These are phyloP conservation scores for Nebria brevicollis DNA, from an alignment of 2,888 invertebrate genomes.

Conservation along the genomic window DNA sequence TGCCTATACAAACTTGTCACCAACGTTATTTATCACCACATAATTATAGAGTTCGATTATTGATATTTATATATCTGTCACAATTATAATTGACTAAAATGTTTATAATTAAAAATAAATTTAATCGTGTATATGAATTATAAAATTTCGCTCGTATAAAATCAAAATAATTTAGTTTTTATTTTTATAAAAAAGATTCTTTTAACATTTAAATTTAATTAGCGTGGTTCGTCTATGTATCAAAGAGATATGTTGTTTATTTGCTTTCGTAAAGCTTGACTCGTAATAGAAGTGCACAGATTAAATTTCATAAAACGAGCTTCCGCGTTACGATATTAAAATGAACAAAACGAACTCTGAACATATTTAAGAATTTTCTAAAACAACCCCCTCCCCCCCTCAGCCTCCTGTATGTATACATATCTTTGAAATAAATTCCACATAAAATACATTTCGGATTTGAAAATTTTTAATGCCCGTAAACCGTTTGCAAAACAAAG, in stretches of 20 bases:
- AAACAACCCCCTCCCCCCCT: too few relatives aligned
- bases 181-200: not conserved
- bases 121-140: not conserved
- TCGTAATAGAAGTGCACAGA: not conserved
- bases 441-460: not conserved
- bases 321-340: not conserved
- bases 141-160: not conserved
- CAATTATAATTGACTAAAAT: not conserved
- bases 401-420: too few relatives aligned
- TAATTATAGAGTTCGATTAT: conserved; percentile 16
- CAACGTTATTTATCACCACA: conserved; percentile 12
- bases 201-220: conserved; percentile 12
- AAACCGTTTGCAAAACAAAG: not conserved
- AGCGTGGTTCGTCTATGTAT: not conserved
- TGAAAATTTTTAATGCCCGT: not conserved
- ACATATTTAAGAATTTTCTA: too few relatives aligned
- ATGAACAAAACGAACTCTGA: not conserved
- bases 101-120: not conserved
- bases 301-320: not conserved
- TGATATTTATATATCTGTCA: not conserved
- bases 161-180: not conserved
- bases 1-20: conserved; percentile 22
- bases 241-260: not conserved
- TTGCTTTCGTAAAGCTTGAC: not conserved
- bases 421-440: too few relatives aligned